phyloP scores from a whole-genome alignment of 23 tunicate species.

The Botrylloides violaceus region DNA sequence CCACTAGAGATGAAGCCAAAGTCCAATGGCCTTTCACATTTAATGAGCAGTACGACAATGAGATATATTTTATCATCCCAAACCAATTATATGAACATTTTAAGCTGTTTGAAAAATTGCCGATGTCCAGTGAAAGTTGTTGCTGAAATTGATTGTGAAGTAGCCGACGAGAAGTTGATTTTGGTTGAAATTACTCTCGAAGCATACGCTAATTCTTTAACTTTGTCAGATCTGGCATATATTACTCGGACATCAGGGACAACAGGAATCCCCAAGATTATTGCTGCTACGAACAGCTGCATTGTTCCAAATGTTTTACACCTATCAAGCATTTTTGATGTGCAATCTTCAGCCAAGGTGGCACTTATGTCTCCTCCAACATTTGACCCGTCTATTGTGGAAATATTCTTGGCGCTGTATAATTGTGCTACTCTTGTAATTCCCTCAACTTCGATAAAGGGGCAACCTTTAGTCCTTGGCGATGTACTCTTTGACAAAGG shows the following conservation, averaged over 20 bases:
- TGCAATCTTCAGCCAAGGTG: constrained; percentile 33
- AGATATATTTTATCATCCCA: constrained; percentile 6
- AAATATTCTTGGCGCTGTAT: constrained; percentile 51
- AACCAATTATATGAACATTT: background rate
- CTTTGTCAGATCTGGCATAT: constrained; percentile 30
- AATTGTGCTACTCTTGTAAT: constrained; percentile 53
- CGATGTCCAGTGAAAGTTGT: no score
- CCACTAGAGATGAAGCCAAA: constrained; percentile 29
- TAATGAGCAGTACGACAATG: constrained; percentile 3
- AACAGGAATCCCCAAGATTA: constrained; percentile 61
- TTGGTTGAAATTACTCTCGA: background rate
- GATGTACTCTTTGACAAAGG: constrained; percentile 34
- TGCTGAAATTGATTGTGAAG: background rate
- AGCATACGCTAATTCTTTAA: background rate
- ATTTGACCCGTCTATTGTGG: constrained; percentile 82
- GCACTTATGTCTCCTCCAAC: constrained; percentile 70
- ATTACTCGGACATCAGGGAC: constrained; percentile 67
- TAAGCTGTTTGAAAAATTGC: background rate
- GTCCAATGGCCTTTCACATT: background rate
- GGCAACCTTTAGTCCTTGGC: background rate
- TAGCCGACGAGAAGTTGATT: background rate
- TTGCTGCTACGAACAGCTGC: constrained; percentile 51
- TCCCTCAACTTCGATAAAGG: constrained; percentile 21
- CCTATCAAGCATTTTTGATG: constrained; percentile 21
- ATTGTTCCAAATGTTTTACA: constrained; percentile 72